Evolutionary conservation across 2,888 invertebrate species (phyloP).

Genomic region (Drosophila hawaiiensis): DNA sequence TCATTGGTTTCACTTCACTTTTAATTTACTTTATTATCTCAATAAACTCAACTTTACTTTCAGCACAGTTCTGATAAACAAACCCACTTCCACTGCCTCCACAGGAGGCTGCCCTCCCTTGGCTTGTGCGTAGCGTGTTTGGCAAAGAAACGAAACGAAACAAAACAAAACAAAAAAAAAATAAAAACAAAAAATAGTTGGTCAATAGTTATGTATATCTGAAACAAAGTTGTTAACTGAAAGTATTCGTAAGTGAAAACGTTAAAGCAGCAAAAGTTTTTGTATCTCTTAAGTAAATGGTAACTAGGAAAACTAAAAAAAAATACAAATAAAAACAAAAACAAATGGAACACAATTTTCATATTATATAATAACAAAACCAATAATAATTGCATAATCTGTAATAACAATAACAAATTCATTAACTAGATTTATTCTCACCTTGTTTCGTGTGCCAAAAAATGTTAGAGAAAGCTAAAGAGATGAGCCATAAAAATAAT

Average conservation of each 20-base stretch:
- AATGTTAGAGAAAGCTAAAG: not conserved
- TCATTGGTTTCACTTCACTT: constrained; percentile 49
- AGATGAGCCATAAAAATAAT: constrained; percentile 24
- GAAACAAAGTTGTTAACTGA: constrained; percentile 75
- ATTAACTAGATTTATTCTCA: constrained; percentile 49
- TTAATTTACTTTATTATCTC: constrained; percentile 22
- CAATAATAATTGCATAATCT: constrained; percentile 34
- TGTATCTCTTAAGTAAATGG: constrained; percentile 51
- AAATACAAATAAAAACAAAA: constrained; percentile 1
- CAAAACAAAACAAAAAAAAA: not conserved
- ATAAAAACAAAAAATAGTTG: constrained; percentile 38
- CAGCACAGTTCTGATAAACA: not conserved
- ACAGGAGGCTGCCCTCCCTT: not conserved
- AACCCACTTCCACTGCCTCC: not conserved
- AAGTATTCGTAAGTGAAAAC: constrained; percentile 67
- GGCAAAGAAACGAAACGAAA: constrained; percentile 14
- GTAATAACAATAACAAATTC: constrained; percentile 13
- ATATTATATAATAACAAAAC: constrained; percentile 32
- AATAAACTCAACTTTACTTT: constrained; percentile 11
- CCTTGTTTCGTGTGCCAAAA: constrained; percentile 45
- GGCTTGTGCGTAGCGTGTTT: constrained; percentile 30
- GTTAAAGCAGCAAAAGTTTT: constrained; percentile 60
- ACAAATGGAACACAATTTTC: constrained; percentile 36
- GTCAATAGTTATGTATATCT: constrained; percentile 61
- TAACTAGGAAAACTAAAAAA: constrained; percentile 38